A percentile compares a stretch with the other conserved stretches of the same genome.
phyloP scores from a whole-genome alignment of 2,888 invertebrate genomes.

The Thecocarcelia acutangulata region DNA sequence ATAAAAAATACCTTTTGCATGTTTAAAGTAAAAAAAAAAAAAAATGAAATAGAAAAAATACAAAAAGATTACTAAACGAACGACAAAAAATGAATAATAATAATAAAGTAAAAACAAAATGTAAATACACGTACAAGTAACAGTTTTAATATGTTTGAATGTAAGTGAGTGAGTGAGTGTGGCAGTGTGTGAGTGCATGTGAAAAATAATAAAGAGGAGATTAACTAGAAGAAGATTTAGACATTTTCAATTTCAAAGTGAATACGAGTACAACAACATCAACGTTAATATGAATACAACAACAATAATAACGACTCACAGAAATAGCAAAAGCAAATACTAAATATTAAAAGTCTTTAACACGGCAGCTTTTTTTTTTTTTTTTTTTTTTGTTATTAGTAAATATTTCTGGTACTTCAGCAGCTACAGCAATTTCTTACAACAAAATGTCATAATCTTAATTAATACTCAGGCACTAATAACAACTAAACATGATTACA shows the following conservation, averaged over 20 bases:
- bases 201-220: conserved; percentile 63
- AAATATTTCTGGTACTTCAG: conserved; percentile 36
- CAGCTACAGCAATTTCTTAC: conserved; percentile 44
- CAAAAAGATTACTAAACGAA: conserved; percentile 1
- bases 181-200: conserved; percentile 28
- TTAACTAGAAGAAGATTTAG: conserved; percentile 64
- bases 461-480: conserved; percentile 50
- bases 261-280: conserved; percentile 42
- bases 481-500: conserved; percentile 37
- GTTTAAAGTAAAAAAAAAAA: conserved; percentile 16
- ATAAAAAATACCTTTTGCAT: conserved; percentile 37
- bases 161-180: background rate
- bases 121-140: conserved; percentile 36
- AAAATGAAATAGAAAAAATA: background rate
- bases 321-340: conserved; percentile 31
- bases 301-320: background rate
- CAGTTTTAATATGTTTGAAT: background rate
- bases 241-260: conserved; percentile 65
- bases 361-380: conserved; percentile 21
- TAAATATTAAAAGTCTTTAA: conserved; percentile 55
- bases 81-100: conserved; percentile 24
- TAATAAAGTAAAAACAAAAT: conserved; percentile 38
- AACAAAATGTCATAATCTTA: conserved; percentile 66
- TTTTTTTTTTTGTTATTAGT: conserved; percentile 14
- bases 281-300: background rate